Evolutionary conservation across 2,113 vertebrate genomes (phyloP), one percentile per base, ranked within the genome.

Genomic region (Callipepla squamata): DNA sequence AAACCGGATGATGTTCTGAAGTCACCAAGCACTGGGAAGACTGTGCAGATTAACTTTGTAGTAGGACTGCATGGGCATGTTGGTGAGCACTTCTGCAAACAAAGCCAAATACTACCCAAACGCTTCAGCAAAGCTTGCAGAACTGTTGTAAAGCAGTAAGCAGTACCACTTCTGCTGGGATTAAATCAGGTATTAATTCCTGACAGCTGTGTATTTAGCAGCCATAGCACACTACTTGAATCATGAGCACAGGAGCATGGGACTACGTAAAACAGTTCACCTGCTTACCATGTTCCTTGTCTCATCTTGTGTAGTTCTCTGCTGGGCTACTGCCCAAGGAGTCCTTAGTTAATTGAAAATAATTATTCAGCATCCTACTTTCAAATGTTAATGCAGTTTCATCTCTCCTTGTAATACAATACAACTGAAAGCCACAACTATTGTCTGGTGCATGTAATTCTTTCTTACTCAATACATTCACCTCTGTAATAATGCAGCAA

Each of bases 271-370:
- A 57, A 14, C 50, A 74, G 28, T 78, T 93, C 61, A 22, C 28
- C 32, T 59, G 26, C 15, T 48, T 93, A 38, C 45, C 20, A 80
- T 78, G 59, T 80, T 26, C 73, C 22, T 75, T 23, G 47, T 34
- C 53, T 66, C 79, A 53, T 83, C 59, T 50, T 28, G 45, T 73
- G 62, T 45, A 85, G 81, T 42, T 80, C 87, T 80, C 36, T 58
- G 18, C 65, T 97, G 96, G 96, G 74, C 89, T 91, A 36, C 57
- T 96, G 96, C 96, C 97, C 96, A 95, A 87, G 62, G 68, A 97
- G 93, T 85, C 61, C 92, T 98, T 96, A 97, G 96, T 97, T 97
- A 98, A 97, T 97, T 98, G 92, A 92, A 75, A 84, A 94, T 95
- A 97, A 97, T 97, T 96, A 97, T 88, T 94, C 90, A 83, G 59